A percentile compares a stretch with the other conserved stretches of the same genome.
These are phyloP conservation scores for Erithacus rubecula DNA, from an alignment of 2,797 vertebrate species.

Conservation along the genomic window DNA sequence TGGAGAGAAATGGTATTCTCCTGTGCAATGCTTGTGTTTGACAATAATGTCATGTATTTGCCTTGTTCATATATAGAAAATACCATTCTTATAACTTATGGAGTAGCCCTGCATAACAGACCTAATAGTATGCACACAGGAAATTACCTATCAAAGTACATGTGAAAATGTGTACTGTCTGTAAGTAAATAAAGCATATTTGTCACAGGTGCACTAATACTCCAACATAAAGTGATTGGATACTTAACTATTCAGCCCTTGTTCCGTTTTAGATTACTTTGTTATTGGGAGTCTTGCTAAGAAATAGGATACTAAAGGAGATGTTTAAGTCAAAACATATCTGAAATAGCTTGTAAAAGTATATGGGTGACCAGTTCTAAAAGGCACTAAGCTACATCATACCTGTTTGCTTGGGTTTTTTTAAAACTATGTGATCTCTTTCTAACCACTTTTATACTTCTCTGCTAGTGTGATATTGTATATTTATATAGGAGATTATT, in stretches of 20 bases:
- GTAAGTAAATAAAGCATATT: neutral
- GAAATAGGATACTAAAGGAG: neutral
- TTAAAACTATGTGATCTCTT: conserved; percentile 17
- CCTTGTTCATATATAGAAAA: neutral
- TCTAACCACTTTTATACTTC: neutral
- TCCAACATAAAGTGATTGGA: neutral
- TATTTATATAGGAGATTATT: conserved; percentile 49
- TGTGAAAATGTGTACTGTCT: neutral
- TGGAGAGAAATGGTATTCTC: neutral
- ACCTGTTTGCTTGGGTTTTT: neutral
- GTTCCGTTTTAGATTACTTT: neutral
- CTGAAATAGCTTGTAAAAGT: neutral
- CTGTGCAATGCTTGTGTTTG: neutral
- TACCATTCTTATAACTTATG: neutral
- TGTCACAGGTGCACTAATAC: neutral
- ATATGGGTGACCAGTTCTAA: neutral
- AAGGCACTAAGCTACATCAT: neutral
- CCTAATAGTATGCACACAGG: neutral
- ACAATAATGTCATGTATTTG: neutral
- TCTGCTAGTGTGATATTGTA: neutral
- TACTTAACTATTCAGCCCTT: neutral
- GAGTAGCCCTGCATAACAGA: neutral
- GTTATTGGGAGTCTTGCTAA: neutral
- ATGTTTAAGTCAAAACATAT: neutral
- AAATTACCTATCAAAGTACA: neutral